Base-by-base conservation (phyloP, 2,113 vertebrate species). In the Salvator merianae region DNA sequence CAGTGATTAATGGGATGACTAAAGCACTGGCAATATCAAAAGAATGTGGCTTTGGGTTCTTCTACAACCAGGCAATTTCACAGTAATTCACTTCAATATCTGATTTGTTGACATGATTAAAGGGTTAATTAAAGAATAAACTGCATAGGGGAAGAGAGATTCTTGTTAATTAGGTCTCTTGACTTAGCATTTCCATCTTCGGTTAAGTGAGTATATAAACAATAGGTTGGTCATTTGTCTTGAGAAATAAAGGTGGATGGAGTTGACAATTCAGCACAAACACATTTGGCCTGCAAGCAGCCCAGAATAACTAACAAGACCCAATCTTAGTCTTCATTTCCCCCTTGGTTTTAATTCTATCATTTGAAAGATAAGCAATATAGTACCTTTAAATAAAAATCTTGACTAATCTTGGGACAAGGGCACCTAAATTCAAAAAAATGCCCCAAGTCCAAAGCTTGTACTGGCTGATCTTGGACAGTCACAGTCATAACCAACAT, bases 61-160 rank as follows among this genome's bases (percentile, higher is more conserved):
- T 79, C 77, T 40, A 73, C 30, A 50, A 73, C 30, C 38, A 79
- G 77, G 78, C 72, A 79, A 50, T 85, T 79, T 85, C 71, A n/a
- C 32, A 79, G 79, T 79, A 63, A 40, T 63, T 79, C 40, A 72
- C 73, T 63, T 70, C 72, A 53, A 63, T 63, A 65, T 85, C 77
- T 85, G 76, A 63, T 84, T 72, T 79, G 68, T 63, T 79, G 77
- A 72, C 55, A 72, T 79, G 53, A 43, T 85, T 79, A 53, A 79
- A 59, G 72, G 76, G 24, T 85, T 79, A 79, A 85, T 79, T 79
- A 79, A 85, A 82, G n/a, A 38, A 36, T 30, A n/a, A 79, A 65
- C 10, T 73, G 26, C 40, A 38, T 72, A 63, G 9, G 77, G 50
- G 59, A 34, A 53, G n/a, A 84, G 30, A 85, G 14, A 63, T 24